Evolutionary conservation across 1,140 invertebrate species (phyloP), one percentile per base, ranked within the genome.

Genomic region (Antheraea pernyi): DNA sequence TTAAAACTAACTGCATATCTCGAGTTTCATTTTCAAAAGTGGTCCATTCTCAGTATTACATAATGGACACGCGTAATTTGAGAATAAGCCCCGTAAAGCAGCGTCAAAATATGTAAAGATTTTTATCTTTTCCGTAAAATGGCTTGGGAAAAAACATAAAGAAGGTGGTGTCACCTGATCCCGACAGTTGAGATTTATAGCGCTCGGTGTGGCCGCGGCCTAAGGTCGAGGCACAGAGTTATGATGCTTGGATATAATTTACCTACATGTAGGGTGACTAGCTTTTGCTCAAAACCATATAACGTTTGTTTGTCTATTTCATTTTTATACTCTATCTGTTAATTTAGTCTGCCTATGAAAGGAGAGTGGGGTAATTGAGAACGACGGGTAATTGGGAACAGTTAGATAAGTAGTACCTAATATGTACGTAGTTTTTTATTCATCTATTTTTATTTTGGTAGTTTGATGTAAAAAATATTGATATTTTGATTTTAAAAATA

Each of bases 101-200:
- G 86, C 86, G 88, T 91, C 89, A 91, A 92, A 92, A 92, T 92
- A 92, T 92, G 92, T 92, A 88, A 86, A 92, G 92, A 93, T 93
- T 87, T 87, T 92, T 91, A 92, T 93, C 92, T 92, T 91, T 92
- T 83, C 92, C 86, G 89, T 92, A 92, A 92, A 93, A 92, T 86
- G 86, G 88, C 86, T 90, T 92, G 92, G 89, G 92, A 93, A 93
- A 92, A 93, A 92, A 93, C 92, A 93, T 93, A 93, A 93, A 93
- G 91, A 92, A 92, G 91, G 84, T 86, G 91, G 87, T 93, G 92
- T 93, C 92, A 92, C 91, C 91, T 92, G 91, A 92, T 89, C 85
- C 84, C 76, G 89, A 90, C 88, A 91, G 87, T 75, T 74, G 82
- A 74, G 90, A 92, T 91, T 92, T 91, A 92, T 89, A 70, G 76